Evolutionary conservation across 1,140 invertebrate genomes (phyloP).

Genomic region (Drosophila trapezifrons): DNA sequence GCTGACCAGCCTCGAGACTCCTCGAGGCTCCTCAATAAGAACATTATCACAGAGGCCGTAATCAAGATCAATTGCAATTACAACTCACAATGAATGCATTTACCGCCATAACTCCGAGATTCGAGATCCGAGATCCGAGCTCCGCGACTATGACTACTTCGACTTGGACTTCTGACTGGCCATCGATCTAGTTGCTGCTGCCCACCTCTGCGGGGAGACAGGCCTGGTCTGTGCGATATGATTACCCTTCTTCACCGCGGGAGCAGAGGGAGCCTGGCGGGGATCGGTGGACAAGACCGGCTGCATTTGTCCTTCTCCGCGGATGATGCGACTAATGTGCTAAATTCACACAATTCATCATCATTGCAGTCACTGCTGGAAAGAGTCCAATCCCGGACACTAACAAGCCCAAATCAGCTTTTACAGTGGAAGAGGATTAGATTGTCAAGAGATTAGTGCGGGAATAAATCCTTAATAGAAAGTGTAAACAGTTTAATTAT

Average conservation of each 20-base stretch:
- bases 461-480: neutral
- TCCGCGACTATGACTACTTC: conserved; percentile 30
- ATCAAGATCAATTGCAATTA: conserved; percentile 84
- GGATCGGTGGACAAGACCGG: conserved; percentile 27
- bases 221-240: conserved; percentile 49
- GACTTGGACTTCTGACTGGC: conserved; percentile 22
- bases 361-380: conserved; percentile 54
- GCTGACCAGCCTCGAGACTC: conserved; percentile 24
- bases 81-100: conserved; percentile 81
- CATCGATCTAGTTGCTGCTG: conserved; percentile 64
- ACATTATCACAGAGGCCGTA: conserved; percentile 78
- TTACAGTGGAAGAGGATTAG: conserved; percentile 40
- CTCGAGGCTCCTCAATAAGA: conserved; percentile 56
- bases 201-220: conserved; percentile 58
- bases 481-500: neutral
- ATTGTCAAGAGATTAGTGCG: conserved; percentile 26
- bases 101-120: conserved; percentile 56
- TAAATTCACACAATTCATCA: conserved; percentile 84
- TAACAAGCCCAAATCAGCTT: conserved; percentile 82
- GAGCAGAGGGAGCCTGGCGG: neutral
- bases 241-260: conserved; percentile 32
- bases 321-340: conserved; percentile 77
- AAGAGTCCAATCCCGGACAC: conserved; percentile 62
- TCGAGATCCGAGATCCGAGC: neutral
- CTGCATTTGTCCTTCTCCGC: conserved; percentile 42